These are phyloP conservation scores for Trematocara caparti DNA, from an alignment of 2,797 vertebrate genomes.

Conservation along the genomic window DNA sequence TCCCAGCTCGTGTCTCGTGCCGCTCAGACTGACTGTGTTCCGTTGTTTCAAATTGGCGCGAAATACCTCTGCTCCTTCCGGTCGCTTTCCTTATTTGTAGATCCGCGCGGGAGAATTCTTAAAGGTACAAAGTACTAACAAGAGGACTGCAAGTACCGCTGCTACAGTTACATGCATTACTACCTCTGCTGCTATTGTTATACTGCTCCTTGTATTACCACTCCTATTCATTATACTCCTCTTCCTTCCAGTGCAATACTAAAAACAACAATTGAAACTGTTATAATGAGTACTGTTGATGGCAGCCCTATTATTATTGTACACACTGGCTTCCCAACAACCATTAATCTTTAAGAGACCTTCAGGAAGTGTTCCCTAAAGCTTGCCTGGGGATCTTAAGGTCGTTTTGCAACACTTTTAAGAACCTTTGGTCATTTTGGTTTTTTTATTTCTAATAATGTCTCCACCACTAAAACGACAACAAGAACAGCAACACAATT, in stretches of 20 bases:
- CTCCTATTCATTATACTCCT: not conserved
- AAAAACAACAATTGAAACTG: not conserved
- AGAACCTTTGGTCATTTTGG: not conserved
- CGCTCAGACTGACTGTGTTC: not conserved
- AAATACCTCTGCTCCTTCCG: constrained; percentile 27
- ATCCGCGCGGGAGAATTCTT: constrained; percentile 57
- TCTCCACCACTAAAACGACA: not conserved
- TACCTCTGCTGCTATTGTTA: not conserved
- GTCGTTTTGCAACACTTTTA: not conserved
- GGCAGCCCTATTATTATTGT: not conserved
- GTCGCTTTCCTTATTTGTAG: constrained; percentile 20
- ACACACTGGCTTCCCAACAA: not conserved
- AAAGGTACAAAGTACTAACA: constrained; percentile 46
- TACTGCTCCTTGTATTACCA: not conserved
- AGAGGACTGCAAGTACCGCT: not conserved
- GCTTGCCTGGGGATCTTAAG: not conserved
- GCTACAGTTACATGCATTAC: not conserved
- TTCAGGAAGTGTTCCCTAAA: not conserved
- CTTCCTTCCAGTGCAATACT: not conserved
- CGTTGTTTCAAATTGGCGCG: constrained; percentile 65
- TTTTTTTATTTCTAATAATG: not conserved
- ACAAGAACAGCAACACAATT: not conserved
- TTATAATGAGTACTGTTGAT: not conserved
- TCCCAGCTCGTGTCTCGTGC: not conserved
- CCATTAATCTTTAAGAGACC: not conserved